These are phyloP conservation scores for Salticus scenicus DNA, from an alignment of 2,888 invertebrate species.

Conservation along the genomic window DNA sequence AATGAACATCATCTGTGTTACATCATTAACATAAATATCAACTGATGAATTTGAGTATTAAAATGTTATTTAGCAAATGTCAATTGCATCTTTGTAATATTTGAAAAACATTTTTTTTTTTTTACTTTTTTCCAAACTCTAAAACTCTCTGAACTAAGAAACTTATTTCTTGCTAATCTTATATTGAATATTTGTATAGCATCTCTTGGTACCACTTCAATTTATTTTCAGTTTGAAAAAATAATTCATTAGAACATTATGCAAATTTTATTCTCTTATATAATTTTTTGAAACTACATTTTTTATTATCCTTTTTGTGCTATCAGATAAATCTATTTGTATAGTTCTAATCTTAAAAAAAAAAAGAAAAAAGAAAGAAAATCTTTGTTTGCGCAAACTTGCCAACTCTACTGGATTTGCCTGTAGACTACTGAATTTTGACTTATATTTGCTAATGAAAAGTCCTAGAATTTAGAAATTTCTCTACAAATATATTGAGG, in stretches of 20 bases:
- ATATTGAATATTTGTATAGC: not conserved
- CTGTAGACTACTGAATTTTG: too few species aligned
- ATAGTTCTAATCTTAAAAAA: not conserved
- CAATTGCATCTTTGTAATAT: too few species aligned
- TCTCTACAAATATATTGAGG: too few species aligned
- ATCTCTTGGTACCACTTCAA: not conserved
- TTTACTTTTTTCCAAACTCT: not conserved
- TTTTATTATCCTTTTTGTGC: too few species aligned
- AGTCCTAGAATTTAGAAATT: too few species aligned
- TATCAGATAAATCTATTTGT: not conserved
- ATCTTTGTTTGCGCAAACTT: not conserved
- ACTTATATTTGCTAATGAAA: too few species aligned
- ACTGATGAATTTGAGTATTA: too few species aligned
- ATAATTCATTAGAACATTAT: not conserved
- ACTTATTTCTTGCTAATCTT: too few species aligned
- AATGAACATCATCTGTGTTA: too few species aligned
- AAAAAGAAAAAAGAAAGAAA: not conserved
- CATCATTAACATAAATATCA: too few species aligned
- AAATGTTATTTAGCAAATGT: too few species aligned
- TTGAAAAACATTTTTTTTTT: not conserved
- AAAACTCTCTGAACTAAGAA: too few species aligned
- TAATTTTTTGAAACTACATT: not conserved
- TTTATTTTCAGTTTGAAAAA: not conserved
- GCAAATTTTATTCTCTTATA: not conserved
- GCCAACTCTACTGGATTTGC: not conserved